phyloP scores from a whole-genome alignment of 1,140 invertebrate genomes.

The Diorhabda sublineata region DNA sequence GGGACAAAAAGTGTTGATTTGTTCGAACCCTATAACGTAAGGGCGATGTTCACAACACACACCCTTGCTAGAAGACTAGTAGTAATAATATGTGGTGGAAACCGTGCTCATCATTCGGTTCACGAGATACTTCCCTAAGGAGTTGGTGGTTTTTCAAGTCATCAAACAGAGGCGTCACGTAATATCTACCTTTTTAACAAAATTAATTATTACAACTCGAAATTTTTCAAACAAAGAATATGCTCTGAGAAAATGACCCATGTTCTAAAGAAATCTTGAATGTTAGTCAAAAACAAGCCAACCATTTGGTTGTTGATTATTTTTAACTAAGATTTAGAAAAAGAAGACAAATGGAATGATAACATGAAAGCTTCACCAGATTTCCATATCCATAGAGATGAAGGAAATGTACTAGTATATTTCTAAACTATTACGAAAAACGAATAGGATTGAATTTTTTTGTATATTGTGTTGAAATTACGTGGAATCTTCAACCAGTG shows the following conservation, averaged over 20 bases:
- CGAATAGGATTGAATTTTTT: too few species aligned
- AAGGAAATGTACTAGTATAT: too few species aligned
- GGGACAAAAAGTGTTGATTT: slow-evolving; percentile 2
- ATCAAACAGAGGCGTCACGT: background rate
- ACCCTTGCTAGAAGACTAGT: background rate
- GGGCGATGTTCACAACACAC: background rate
- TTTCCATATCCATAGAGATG: too few species aligned
- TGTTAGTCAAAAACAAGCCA: background rate
- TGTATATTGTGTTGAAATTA: too few species aligned
- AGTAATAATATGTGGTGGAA: background rate
- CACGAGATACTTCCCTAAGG: background rate
- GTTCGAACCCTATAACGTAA: background rate
- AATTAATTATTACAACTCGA: background rate
- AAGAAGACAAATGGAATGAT: too few species aligned
- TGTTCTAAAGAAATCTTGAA: background rate
- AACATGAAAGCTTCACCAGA: too few species aligned
- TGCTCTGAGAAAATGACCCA: background rate
- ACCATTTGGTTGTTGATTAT: background rate
- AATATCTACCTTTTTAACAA: background rate
- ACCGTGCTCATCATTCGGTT: background rate
- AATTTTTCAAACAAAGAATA: background rate
- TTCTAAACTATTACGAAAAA: too few species aligned
- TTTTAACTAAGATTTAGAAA: too few species aligned
- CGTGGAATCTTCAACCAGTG: too few species aligned
- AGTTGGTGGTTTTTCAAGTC: slow-evolving; percentile 1